A percentile compares a stretch with the other conserved stretches of the same genome.
These are phyloP conservation scores for Numenius arquata DNA, from an alignment of 2,113 vertebrate species.

Conservation along the genomic window DNA sequence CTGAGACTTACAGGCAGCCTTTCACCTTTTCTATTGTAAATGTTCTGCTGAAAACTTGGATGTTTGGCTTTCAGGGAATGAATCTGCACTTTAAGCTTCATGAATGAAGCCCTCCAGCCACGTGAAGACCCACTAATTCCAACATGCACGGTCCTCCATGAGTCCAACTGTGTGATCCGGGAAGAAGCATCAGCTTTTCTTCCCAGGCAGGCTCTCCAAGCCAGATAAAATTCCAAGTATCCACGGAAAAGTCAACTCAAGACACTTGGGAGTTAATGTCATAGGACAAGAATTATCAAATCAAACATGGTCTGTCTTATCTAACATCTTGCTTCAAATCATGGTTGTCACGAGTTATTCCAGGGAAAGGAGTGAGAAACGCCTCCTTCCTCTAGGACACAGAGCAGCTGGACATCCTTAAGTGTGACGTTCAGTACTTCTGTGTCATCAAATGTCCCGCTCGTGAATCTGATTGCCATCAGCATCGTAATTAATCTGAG, in stretches of 20 bases:
- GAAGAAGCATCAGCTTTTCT: neutral
- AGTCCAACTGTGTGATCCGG: neutral
- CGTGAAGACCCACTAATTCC: neutral
- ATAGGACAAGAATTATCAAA: neutral
- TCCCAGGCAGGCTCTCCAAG: neutral
- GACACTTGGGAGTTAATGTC: neutral
- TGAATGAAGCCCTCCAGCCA: neutral
- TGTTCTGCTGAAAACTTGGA: neutral
- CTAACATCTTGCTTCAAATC: neutral
- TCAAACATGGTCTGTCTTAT: neutral
- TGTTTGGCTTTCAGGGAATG: neutral
- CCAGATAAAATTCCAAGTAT: neutral
- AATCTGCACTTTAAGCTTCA: neutral
- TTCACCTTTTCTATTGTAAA: neutral
- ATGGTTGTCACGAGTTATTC: neutral
- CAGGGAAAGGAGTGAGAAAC: neutral
- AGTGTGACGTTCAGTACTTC: accelerated
- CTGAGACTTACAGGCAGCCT: too few species aligned
- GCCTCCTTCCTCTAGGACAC: neutral
- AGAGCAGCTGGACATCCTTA: neutral
- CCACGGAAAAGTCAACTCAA: neutral
- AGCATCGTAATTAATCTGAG: accelerated
- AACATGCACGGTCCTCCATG: neutral
- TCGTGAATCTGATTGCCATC: accelerated
- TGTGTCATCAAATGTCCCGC: neutral